phyloP scores from a whole-genome alignment of 2,888 invertebrate species.

The Spisula subtruncata region DNA sequence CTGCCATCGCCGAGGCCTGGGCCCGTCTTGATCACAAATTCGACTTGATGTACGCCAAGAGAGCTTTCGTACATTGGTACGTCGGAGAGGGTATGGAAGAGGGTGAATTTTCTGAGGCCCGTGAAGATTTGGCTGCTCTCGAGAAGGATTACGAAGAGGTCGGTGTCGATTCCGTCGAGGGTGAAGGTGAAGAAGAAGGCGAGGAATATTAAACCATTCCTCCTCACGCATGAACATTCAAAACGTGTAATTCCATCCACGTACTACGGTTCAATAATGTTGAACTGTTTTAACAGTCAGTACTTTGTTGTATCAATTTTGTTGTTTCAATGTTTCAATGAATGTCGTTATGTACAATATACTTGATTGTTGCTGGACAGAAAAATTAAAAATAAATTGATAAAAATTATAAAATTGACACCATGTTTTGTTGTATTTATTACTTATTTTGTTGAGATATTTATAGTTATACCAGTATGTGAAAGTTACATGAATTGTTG shows the following conservation, averaged over 20 bases:
- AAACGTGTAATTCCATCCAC: not conserved
- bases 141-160: conserved; percentile 82
- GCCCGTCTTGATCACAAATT: conserved; percentile 89
- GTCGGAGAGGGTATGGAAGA: conserved; percentile 81
- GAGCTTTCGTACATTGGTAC: conserved; percentile 78
- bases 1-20: conserved; percentile 96
- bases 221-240: not conserved
- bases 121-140: conserved; percentile 83
- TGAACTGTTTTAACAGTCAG: conserved; percentile 14
- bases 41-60: conserved; percentile 79
- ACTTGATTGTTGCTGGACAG: conserved; percentile 11
- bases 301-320: conserved; percentile 26
- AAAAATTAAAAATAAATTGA: conserved; percentile 12
- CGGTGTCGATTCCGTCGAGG: conserved; percentile 79
- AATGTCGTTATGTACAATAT: conserved; percentile 13
- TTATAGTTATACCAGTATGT: too few species aligned
- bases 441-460: too few species aligned
- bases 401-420: conserved; percentile 5
- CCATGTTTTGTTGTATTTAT: not conserved
- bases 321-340: conserved; percentile 1
- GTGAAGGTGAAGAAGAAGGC: conserved; percentile 80
- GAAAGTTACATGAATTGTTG: too few species aligned
- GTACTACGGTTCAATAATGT: conserved; percentile 2
- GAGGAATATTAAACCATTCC: conserved; percentile 67
- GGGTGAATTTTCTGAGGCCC: conserved; percentile 81